These are phyloP conservation scores for Dinocampus coccinellae DNA, from an alignment of 2,888 invertebrate species.

Conservation along the genomic window DNA sequence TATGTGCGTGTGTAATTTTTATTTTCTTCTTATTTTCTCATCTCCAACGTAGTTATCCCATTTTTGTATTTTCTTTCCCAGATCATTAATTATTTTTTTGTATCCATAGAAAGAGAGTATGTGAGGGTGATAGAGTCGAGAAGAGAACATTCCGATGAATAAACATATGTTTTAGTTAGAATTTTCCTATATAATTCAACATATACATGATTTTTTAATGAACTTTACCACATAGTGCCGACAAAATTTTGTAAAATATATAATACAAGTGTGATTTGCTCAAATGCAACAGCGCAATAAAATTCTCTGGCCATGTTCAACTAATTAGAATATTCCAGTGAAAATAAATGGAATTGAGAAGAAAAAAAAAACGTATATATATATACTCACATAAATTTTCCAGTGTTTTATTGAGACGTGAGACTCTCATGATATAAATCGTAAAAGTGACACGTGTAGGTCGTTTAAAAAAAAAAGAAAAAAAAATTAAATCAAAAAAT, in stretches of 20 bases:
- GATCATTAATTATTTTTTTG: neutral
- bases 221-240: neutral
- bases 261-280: constrained; percentile 8
- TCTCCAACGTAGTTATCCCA: neutral
- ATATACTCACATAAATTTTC: constrained; percentile 6
- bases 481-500: neutral
- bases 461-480: constrained; percentile 1
- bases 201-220: constrained; percentile 1
- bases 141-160: too few species aligned
- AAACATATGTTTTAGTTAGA: neutral
- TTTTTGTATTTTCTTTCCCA: neutral
- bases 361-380: too few species aligned
- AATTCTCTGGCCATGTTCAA: constrained; percentile 38
- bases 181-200: neutral
- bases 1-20: too few species aligned
- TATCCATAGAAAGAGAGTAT: too few species aligned
- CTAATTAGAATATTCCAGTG: constrained; percentile 36
- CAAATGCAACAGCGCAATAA: constrained; percentile 34
- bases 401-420: constrained; percentile 11
- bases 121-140: too few species aligned
- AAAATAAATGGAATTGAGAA: constrained; percentile 14
- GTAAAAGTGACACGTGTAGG: constrained; percentile 28
- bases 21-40: too few species aligned
- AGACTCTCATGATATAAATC: constrained; percentile 33
- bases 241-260: neutral